Evolutionary conservation across 2,888 invertebrate genomes (phyloP).

Genomic region (Cancer borealis): DNA sequence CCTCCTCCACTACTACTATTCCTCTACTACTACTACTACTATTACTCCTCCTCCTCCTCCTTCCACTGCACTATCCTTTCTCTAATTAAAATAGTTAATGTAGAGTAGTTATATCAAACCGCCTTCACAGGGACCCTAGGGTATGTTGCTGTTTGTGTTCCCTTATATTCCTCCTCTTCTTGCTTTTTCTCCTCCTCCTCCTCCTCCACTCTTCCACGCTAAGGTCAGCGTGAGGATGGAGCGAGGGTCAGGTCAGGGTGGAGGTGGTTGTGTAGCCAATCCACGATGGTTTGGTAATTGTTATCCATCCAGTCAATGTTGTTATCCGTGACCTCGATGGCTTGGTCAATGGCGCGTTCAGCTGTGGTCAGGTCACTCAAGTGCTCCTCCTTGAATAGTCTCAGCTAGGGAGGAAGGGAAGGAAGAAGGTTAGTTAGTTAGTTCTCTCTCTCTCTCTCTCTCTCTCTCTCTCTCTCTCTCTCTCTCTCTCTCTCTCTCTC

Average conservation of each 20-base stretch:
- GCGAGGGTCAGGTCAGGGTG: neutral
- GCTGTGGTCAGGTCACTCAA: conserved; percentile 87
- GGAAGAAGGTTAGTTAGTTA: neutral
- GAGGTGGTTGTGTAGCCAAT: conserved; percentile 84
- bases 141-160: too few relatives aligned
- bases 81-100: too few relatives aligned
- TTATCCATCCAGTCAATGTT: conserved; percentile 91
- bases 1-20: neutral
- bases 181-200: neutral
- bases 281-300: conserved; percentile 87
- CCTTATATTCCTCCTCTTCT: neutral
- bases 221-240: neutral
- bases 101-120: too few relatives aligned
- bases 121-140: too few relatives aligned
- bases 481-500: conserved; percentile 44
- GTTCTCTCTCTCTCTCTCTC: neutral
- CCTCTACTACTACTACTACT: neutral
- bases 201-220: neutral
- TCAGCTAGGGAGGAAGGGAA: conserved; percentile 82
- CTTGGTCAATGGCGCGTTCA: conserved; percentile 88
- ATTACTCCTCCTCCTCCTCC: neutral
- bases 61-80: too few relatives aligned
- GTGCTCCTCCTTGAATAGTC: conserved; percentile 85
- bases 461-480: neutral
- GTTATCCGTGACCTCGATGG: conserved; percentile 88